Conservation (phyloP, 2,888 invertebrate species). For the Melinaea marsaeus region DNA sequence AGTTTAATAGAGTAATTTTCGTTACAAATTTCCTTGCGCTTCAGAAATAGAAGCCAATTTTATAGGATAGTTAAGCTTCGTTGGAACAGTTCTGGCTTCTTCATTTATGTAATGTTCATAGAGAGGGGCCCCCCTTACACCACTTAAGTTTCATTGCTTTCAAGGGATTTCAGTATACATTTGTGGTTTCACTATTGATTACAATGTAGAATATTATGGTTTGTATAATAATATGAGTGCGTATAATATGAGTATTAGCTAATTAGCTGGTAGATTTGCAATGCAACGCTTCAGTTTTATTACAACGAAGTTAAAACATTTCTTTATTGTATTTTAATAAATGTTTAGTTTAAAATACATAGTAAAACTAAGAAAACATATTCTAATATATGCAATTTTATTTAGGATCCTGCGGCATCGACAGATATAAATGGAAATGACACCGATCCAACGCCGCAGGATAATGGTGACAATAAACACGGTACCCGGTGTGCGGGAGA, state of each 20-base stretch:
- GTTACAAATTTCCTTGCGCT: conserved; percentile 24
- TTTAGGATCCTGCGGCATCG: conserved; percentile 91
- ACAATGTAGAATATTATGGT: conserved; percentile 20
- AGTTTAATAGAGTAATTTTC: conserved; percentile 27
- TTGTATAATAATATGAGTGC: no score
- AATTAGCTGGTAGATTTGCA: conserved; percentile 11
- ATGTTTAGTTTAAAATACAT: neutral
- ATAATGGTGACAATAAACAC: conserved; percentile 99
- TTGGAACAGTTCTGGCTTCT: conserved; percentile 21
- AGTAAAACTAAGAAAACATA: conserved; percentile 4
- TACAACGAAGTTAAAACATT: neutral
- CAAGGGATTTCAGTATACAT: conserved; percentile 25
- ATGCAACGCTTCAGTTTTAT: no score
- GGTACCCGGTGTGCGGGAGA: conserved; percentile 99
- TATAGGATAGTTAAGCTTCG: conserved; percentile 25
- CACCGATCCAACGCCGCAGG: conserved; percentile 97
- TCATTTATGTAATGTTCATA: conserved; percentile 24
- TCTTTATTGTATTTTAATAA: neutral
- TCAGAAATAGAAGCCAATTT: conserved; percentile 26
- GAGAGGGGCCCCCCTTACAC: conserved; percentile 16
- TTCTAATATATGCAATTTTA: conserved; percentile 4
- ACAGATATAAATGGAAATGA: conserved; percentile 98
- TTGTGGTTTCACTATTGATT: conserved; percentile 29
- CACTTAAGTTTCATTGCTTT: conserved; percentile 30
- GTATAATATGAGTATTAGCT: conserved; percentile 17